A percentile compares a stretch with the other conserved stretches of the same genome.
Evolutionary conservation across 1,140 invertebrate species (phyloP).

Genomic region (Heliothis virescens): DNA sequence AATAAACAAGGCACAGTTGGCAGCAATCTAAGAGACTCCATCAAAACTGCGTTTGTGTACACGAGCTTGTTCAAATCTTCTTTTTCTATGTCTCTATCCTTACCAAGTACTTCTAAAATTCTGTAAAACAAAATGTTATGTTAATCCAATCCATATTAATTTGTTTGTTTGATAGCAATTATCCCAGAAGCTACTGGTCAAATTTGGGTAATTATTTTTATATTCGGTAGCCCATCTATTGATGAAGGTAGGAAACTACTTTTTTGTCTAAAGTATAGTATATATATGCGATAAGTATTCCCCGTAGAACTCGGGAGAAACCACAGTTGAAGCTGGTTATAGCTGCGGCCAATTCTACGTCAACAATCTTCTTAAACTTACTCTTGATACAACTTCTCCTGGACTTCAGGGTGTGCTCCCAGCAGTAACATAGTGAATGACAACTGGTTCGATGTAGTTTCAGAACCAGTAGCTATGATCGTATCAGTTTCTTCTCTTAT

Average conservation of each 20-base stretch:
- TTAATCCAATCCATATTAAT: no score
- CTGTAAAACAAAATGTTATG: neutral
- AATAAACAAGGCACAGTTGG: conserved; percentile 87
- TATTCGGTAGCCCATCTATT: no score
- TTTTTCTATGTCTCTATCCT: conserved; percentile 52
- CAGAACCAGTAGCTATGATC: conserved; percentile 60
- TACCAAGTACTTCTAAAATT: neutral
- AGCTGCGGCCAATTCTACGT: neutral
- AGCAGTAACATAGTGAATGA: conserved; percentile 53
- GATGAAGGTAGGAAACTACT: no score
- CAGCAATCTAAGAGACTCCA: conserved; percentile 88
- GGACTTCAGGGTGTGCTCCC: conserved; percentile 60
- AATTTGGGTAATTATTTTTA: no score
- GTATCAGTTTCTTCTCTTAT: conserved; percentile 63
- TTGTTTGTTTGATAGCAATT: no score
- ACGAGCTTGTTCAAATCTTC: conserved; percentile 87
- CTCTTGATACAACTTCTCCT: conserved; percentile 62
- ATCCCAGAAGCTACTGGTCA: no score
- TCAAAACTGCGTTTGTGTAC: conserved; percentile 88
- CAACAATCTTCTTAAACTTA: conserved; percentile 43
- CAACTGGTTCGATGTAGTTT: conserved; percentile 57
- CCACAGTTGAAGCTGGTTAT: no score
- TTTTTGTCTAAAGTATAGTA: no score
- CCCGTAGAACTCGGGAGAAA: no score
- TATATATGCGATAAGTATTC: no score